Evolutionary conservation across 2,888 invertebrate species (phyloP), one percentile per base, ranked within the genome.

Genomic region (Diploptera punctata): DNA sequence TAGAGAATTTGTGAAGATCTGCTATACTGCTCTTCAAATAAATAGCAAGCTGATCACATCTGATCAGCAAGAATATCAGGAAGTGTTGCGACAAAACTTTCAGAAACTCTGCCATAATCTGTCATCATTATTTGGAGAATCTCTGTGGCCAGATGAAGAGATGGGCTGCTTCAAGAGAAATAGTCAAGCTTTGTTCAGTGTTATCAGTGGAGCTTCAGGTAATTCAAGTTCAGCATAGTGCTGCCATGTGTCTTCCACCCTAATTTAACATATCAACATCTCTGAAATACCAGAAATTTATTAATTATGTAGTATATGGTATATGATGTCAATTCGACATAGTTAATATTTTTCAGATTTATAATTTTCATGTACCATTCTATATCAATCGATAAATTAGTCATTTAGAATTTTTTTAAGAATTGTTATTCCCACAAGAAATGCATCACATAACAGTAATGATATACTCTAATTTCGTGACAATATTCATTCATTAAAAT

Each of bases 41-140:
- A 98, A 98, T 84, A 92, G 92, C 52, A 92, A 93, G 78, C 88
- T 98, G 76, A 94, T 98, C 78, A 90, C 91, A 75, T 88, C 91
- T 2, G 98, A 98, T 83, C 98, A 98, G 82, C 89, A 91, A 67
- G 93, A 97, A 77, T 98, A 98, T 81, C 98, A 98, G 80, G 93
- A 94, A 80, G 93, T 93, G 5, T 84, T 98, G 43, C 90, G 93
- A 77, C 87, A 91, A 54, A 97, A 96, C 83, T 97, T 94, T 84
- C 91, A 91, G 80, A 95, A 95, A 79, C 86, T 97, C 68, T 94
- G 94, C 78, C 88, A 90, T 71, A 91, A 91, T 13, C 85, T 97
- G 38, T 90, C 93, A 57, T 86, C 87, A 43, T 83, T 94, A 76
- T 86, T 94, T 75, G 92, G 92, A 0, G 93, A 94, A 80, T 88